Conservation (phyloP, 2,797 vertebrate species). For the Sebastes nivosus region DNA sequence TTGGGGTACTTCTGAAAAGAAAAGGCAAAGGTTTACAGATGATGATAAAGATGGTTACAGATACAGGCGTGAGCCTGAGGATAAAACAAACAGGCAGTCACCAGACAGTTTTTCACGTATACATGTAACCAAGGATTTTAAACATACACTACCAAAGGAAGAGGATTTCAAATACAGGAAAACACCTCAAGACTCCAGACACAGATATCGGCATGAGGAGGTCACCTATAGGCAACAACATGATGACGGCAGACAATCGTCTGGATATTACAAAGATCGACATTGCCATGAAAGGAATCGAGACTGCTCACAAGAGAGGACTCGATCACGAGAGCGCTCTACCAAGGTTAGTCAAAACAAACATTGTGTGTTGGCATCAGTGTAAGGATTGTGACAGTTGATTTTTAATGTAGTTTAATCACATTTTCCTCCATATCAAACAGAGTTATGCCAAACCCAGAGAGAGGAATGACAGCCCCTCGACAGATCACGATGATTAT, state of each 20-base stretch:
- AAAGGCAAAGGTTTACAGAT: slow-evolving; percentile 27
- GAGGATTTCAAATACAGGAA: slow-evolving; percentile 52
- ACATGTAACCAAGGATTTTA: slow-evolving; percentile 26
- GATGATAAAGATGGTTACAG: slow-evolving; percentile 30
- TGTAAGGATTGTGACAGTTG: not conserved
- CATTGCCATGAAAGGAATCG: slow-evolving; percentile 13
- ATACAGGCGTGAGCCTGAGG: slow-evolving; percentile 38
- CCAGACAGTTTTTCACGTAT: slow-evolving; percentile 20
- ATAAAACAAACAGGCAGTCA: slow-evolving; percentile 25
- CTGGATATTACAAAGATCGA: slow-evolving; percentile 34
- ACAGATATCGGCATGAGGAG: slow-evolving; percentile 29
- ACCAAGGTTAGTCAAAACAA: slow-evolving; percentile 31
- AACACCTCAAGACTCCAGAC: slow-evolving; percentile 43
- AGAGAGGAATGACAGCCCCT: slow-evolving; percentile 34
- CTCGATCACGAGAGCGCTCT: slow-evolving; percentile 9
- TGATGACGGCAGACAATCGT: slow-evolving; percentile 29
- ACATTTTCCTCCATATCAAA: slow-evolving; percentile 12
- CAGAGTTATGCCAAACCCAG: slow-evolving; percentile 47
- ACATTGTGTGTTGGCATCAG: not conserved
- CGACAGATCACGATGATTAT: slow-evolving; percentile 31
- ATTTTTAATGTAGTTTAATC: not conserved
- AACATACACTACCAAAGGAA: slow-evolving; percentile 20
- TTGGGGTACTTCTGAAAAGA: slow-evolving; percentile 43
- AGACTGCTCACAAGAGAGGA: slow-evolving; percentile 34
- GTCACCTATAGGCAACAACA: slow-evolving; percentile 18